Conservation (phyloP, 2,888 invertebrate genomes). For the Brachyptera putata region DNA sequence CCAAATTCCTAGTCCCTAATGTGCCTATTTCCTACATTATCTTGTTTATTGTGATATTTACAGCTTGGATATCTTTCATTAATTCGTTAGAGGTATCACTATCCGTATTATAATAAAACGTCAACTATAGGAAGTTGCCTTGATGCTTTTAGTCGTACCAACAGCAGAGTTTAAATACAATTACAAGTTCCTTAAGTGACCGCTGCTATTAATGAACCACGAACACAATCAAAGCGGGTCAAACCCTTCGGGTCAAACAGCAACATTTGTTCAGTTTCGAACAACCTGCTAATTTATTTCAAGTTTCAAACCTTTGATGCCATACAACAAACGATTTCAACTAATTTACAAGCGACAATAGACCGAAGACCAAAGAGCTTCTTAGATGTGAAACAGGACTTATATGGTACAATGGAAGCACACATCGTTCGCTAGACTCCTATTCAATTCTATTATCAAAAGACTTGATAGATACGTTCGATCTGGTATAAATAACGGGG, state of each 20-base stretch:
- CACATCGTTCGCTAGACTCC: not conserved
- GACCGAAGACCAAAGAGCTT: not conserved
- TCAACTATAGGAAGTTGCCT: not conserved
- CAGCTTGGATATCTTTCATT: too few species aligned
- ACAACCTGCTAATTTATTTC: constrained; percentile 4
- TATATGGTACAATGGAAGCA: not conserved
- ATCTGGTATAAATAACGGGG: too few species aligned
- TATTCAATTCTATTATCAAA: too few species aligned
- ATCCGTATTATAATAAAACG: not conserved
- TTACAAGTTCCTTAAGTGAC: constrained; percentile 11
- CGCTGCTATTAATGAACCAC: not conserved
- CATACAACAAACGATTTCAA: not conserved
- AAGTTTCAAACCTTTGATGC: constrained; percentile 14
- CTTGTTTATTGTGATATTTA: too few species aligned
- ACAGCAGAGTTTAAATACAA: not conserved
- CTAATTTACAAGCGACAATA: constrained; percentile 7
- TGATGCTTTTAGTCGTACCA: not conserved
- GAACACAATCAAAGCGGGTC: constrained; percentile 17
- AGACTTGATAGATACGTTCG: too few species aligned
- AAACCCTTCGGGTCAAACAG: not conserved
- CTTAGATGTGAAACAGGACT: not conserved
- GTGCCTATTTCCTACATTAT: too few species aligned
- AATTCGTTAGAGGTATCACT: too few species aligned
- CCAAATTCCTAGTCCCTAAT: too few species aligned
- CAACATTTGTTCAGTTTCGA: not conserved